Evolutionary conservation across 2,888 invertebrate genomes (phyloP), one percentile per base, ranked within the genome.

Genomic region (Spodoptera exigua): DNA sequence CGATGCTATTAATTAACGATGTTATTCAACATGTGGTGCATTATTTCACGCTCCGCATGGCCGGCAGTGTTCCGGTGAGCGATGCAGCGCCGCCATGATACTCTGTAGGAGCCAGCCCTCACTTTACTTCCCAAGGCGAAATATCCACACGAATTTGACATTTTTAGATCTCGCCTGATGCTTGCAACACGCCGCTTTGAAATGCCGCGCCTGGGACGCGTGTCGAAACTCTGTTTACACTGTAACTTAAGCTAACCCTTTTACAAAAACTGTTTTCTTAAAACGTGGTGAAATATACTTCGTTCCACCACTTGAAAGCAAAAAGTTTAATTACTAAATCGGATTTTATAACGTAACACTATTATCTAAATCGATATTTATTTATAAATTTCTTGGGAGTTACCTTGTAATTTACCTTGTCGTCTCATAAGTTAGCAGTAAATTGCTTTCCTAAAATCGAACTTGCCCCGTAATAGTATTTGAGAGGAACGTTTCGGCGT

Each of bases 1-100:
- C 77, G 84, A 81, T 85, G 86, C 84, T 80, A 89, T 89, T 90
- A 90, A 93, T 91, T 89, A 89, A 86, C 76, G 77, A 84, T 87
- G 86, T 89, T 90, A 89, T 89, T 87, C 85, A 91, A 91, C 92
- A 91, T 89, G 85, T 89, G 90, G 89, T 86, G 89, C 86, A 89
- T 90, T 90, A 89, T 87, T 91, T 88, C 85, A 90, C 86, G 89
- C 83, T 88, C 79, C 78, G 84, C 76, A 79, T 82, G 83, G 76
- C 80, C 77, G 80, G 57, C 80, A 76, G 80, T 88, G 84, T 90
- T 89, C 90, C 89, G 88, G 88, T 83, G 87, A 69, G 54, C 66
- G 62, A 56, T 75, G 76, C 72, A 70, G 48, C 60, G 64, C 70
- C 49, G 63, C 69, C 61, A 56, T 40, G 79, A 70, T 10, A n/a